These are phyloP conservation scores for Ctenicera cuprea DNA, from an alignment of 2,888 invertebrate genomes.

Conservation along the genomic window DNA sequence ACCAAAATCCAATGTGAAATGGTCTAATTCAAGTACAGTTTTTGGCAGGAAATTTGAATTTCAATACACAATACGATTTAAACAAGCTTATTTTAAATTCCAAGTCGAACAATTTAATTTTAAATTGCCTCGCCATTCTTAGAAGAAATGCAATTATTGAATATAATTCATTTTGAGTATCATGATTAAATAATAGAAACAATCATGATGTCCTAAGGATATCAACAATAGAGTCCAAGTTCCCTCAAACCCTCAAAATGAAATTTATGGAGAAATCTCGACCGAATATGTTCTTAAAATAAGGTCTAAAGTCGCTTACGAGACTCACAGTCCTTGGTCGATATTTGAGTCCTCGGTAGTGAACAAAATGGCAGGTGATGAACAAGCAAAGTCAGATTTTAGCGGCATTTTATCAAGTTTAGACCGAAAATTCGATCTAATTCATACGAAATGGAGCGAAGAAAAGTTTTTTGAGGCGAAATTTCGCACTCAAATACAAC, in stretches of 20 bases:
- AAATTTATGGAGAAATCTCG: not conserved
- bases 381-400: conserved; percentile 68
- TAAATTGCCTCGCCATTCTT: not conserved
- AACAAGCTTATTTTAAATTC: too few species aligned
- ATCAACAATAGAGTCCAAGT: conserved; percentile 54
- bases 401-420: conserved; percentile 65
- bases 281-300: not conserved
- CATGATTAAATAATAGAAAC: conserved; percentile 30
- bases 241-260: conserved; percentile 43
- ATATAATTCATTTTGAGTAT: not conserved
- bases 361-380: conserved; percentile 62
- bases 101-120: not conserved
- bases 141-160: not conserved
- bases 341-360: conserved; percentile 53
- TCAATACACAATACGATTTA: too few species aligned
- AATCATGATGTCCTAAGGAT: conserved; percentile 41
- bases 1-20: not conserved
- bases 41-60: not conserved
- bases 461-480: conserved; percentile 68
- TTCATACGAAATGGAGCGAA: conserved; percentile 68
- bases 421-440: conserved; percentile 69
- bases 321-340: conserved; percentile 46
- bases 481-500: conserved; percentile 69
- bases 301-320: not conserved
- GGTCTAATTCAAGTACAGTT: not conserved